phyloP scores from a whole-genome alignment of 2,888 invertebrate genomes.

The Campopleginae sp. region DNA sequence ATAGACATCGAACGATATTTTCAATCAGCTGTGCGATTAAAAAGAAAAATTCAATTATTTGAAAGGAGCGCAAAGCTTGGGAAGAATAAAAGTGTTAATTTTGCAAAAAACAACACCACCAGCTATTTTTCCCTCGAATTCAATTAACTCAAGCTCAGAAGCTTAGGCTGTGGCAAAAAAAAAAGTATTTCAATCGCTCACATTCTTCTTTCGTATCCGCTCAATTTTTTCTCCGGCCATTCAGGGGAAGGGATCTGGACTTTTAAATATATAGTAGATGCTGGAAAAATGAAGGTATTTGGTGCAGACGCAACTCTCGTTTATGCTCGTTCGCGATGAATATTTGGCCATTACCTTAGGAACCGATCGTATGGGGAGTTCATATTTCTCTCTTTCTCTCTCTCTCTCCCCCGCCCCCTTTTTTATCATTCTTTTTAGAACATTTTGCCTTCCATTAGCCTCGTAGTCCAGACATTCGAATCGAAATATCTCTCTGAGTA shows the following conservation, averaged over 20 bases:
- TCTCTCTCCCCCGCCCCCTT: neutral
- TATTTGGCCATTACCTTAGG: neutral
- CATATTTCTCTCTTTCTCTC: constrained; percentile 9
- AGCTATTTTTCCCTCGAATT: neutral
- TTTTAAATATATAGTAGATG: constrained; percentile 1
- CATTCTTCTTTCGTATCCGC: neutral
- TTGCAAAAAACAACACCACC: neutral
- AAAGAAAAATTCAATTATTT: neutral
- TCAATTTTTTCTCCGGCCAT: neutral
- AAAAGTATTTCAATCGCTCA: neutral
- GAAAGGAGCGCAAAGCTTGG: neutral
- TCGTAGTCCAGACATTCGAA: constrained; percentile 29
- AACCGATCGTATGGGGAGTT: neutral
- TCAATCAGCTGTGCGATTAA: neutral
- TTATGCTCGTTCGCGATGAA: neutral
- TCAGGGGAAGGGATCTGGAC: neutral
- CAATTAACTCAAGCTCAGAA: neutral
- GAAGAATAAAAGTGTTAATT: neutral
- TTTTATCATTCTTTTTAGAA: neutral
- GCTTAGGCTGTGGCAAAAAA: neutral
- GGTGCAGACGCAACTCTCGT: neutral
- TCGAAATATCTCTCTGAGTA: constrained; percentile 36
- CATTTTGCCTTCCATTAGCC: neutral
- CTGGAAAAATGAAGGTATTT: neutral
- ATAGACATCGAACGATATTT: neutral